Evolutionary conservation across 2,888 invertebrate species (phyloP), one percentile per base, ranked within the genome.

Genomic region (Ophioninae sp.): DNA sequence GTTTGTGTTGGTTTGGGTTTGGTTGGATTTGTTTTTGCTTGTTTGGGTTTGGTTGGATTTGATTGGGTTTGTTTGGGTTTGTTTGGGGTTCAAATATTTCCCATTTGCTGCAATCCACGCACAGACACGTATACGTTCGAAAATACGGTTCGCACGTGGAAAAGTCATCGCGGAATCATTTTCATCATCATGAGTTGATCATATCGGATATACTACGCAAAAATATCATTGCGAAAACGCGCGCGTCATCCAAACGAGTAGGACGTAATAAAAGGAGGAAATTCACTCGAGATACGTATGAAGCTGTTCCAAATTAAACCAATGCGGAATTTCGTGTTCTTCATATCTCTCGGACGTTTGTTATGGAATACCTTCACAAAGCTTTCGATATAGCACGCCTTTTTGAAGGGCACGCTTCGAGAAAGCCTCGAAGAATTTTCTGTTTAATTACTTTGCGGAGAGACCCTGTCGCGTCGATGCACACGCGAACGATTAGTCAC

Each of bases 151-250:
- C 50, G 50, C 20, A 41, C 44, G 57, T 39, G 70, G 75, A 37
- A 57, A 75, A 65, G 21, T 23, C 23, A 37, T 57, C 3, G 6
- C 76, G 41, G 8, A 41, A 30, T 30, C 41, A 79, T 50, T 50
- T 64, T 77, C 77, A 80, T 30, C 30, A 3, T 30, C 30, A 30
- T 3, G 30, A 30, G 30, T 30, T 30, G 69, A 83, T 73, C 37
- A 21, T 61, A 62, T 56, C 72, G 72, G 72, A 73, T 72, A 72
- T 72, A 64, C 70, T 65, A 56, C 20, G 64, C 56, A 72, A 13
- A 79, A 70, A 70, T 79, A 56, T 30, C 67, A 30, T 79, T 79
- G 65, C 79, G 79, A 79, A 79, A 79, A 72, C 39, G 41, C 65
- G 65, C 64, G 70, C 79, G 79, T 72, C 72, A 72, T 79, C 8